phyloP scores from a whole-genome alignment of 2,797 vertebrate species.

The Heliangelus exortis region DNA sequence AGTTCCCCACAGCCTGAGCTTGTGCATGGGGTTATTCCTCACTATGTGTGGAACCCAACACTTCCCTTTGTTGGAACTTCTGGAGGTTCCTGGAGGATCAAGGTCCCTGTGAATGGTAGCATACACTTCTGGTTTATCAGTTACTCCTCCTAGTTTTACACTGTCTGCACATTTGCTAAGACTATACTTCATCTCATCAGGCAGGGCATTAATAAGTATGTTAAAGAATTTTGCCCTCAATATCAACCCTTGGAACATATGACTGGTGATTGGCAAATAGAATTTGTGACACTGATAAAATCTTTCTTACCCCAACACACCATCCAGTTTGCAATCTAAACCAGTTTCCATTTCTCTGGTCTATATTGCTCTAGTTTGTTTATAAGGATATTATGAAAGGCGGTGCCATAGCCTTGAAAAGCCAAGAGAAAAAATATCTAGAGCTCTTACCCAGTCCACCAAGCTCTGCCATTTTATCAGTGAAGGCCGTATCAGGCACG shows the following conservation, averaged over 20 bases:
- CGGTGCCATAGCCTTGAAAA: not conserved
- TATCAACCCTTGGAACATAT: too few species aligned
- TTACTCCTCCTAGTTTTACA: too few species aligned
- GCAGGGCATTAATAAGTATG: too few species aligned
- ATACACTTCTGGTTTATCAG: too few species aligned
- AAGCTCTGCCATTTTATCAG: not conserved
- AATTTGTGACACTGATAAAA: not conserved
- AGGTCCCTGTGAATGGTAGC: too few species aligned
- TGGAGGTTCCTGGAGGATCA: not conserved
- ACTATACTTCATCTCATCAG: too few species aligned
- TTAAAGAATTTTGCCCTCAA: too few species aligned
- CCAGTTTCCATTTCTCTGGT: not conserved
- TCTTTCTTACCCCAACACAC: not conserved
- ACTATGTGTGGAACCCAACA: too few species aligned
- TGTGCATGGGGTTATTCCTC: not conserved
- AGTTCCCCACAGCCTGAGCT: fast-evolving
- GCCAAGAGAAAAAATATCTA: not conserved
- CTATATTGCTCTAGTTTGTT: not conserved
- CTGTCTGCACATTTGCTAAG: too few species aligned
- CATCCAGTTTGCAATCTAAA: fast-evolving
- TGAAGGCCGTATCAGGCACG: not conserved
- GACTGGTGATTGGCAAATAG: too few species aligned
- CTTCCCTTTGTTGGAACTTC: not conserved
- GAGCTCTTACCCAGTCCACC: not conserved
- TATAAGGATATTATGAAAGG: not conserved